These are phyloP conservation scores for Sitta carolinensis DNA, from an alignment of 2,797 vertebrate species.

Conservation along the genomic window DNA sequence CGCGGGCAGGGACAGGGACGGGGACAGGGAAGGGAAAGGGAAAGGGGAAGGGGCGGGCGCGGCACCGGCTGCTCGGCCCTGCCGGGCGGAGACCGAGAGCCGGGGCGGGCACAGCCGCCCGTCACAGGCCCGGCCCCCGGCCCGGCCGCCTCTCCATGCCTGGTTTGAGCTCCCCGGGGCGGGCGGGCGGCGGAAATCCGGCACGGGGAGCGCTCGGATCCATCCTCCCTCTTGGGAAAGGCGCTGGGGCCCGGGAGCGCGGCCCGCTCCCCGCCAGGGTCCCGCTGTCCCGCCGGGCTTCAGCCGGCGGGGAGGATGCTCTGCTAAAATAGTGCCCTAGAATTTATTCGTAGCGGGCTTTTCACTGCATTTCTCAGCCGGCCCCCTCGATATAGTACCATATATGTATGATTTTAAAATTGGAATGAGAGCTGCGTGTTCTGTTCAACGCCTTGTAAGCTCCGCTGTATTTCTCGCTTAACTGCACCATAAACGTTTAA, in stretches of 20 bases:
- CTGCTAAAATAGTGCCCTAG: background rate
- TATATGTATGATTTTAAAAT: background rate
- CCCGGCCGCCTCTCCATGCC: background rate
- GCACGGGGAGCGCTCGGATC: accelerated
- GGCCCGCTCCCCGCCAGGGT: background rate
- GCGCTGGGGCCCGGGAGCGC: background rate
- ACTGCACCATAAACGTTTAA: background rate
- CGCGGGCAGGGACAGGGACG: no score
- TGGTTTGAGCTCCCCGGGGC: background rate
- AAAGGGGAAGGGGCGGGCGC: background rate
- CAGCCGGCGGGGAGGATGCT: accelerated
- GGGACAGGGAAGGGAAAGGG: background rate
- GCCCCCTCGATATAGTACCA: accelerated
- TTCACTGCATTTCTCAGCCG: background rate
- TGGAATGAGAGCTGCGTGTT: background rate
- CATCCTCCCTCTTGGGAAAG: accelerated
- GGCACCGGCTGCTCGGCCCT: background rate
- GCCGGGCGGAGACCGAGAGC: background rate
- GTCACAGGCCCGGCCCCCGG: background rate
- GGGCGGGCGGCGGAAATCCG: background rate
- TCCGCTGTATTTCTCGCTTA: background rate
- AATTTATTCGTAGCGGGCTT: accelerated
- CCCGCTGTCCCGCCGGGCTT: background rate
- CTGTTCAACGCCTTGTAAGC: background rate
- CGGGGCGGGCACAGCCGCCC: background rate